Evolutionary conservation across 2,113 vertebrate genomes (phyloP), one percentile per base, ranked within the genome.

Genomic region (Perognathus longimembris): DNA sequence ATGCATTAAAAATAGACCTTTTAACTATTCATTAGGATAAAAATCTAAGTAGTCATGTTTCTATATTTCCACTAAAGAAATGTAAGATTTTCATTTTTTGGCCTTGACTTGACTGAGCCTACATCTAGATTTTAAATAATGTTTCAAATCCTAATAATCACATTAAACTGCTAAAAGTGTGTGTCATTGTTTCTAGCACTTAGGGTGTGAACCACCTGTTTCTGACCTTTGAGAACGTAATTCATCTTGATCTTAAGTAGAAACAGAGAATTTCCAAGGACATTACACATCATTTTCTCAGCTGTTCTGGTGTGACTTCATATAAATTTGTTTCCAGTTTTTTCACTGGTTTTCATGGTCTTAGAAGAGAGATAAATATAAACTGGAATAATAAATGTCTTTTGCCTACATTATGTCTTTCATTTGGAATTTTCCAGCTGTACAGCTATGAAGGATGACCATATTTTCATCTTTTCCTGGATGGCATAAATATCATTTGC

Each of bases 321-420:
- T 88, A 18, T 73, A 0, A 12, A 92, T 82, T 77, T 90, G 6
- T 92, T 94, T 91, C 40, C 89, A 42, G 75, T 66, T 88, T 96
- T 92, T 69, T 66, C 21, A 66, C 73, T 85, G 77, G 93, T 90
- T 92, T 83, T 92, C 70, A 54, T n/a, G 50, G 95, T 90, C 61
- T 77, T 78, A 93, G 50, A 59, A 87, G 12, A 66, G 74, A 61
- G 85, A 70, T 88, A 38, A 7, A 45, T n/a, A 1, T 74, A 85
- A 70, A 85, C 81, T 93, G 83, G 42, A 54, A n/a, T 90, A 89
- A 15, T 69, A 86, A 89, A 32, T 74, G 45, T 93, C 69, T 95
- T 84, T 74, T 78, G 80, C 69, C 38, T 92, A 87, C 87, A 75
- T 93, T 73, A 40, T 34, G 45, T 87, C 79, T 81, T 50, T 87